Conservation (phyloP, 2,113 vertebrate genomes). For the Carettochelys insculpta region DNA sequence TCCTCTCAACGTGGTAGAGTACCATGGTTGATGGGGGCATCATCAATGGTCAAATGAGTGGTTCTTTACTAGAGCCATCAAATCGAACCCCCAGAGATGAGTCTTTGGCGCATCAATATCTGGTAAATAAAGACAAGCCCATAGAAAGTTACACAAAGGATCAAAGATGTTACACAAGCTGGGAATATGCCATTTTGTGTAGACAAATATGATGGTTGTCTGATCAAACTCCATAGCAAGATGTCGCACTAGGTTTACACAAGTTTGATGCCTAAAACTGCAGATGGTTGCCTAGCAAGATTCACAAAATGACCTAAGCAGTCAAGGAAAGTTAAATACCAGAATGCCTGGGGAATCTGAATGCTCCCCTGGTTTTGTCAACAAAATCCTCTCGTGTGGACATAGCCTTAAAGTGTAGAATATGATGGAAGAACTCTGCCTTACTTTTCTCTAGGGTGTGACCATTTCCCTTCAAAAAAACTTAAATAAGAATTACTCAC, state of each 20-base stretch:
- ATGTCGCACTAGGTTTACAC: neutral
- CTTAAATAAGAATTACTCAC: neutral
- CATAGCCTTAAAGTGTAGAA: neutral
- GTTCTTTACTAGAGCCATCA: too few relatives aligned
- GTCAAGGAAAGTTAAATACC: rapidly evolving
- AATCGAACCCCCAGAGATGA: too few relatives aligned
- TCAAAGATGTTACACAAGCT: neutral
- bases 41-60: too few relatives aligned
- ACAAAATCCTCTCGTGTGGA: too few relatives aligned
- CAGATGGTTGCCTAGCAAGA: neutral
- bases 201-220: neutral
- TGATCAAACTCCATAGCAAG: rapidly evolving
- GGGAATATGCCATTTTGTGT: neutral
- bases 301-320: neutral
- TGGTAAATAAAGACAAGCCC: too few relatives aligned
- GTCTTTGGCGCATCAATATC: too few relatives aligned
- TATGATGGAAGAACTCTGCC: neutral
- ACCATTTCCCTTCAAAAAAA: neutral
- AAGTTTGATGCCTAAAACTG: neutral
- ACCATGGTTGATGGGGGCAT: too few relatives aligned
- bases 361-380: too few relatives aligned
- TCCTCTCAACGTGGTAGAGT: too few relatives aligned
- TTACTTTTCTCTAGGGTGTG: neutral
- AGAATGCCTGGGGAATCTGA: too few relatives aligned
- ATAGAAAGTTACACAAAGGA: too few relatives aligned